These are phyloP conservation scores for Calephelis perditalis DNA, from an alignment of 2,888 invertebrate genomes.

Conservation along the genomic window DNA sequence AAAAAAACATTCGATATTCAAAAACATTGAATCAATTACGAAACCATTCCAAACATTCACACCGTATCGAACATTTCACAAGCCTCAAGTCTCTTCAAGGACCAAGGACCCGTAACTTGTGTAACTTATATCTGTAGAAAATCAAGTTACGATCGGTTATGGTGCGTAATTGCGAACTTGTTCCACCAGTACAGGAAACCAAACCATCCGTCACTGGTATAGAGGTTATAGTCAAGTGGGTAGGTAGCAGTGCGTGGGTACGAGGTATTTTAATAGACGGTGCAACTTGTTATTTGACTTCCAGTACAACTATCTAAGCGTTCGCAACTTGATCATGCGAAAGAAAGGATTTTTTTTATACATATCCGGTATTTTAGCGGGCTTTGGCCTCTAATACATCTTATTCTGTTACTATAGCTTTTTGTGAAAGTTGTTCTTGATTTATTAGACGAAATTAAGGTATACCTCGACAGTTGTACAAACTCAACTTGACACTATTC, in stretches of 20 bases:
- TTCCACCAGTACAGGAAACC: conserved; percentile 21
- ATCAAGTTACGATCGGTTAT: conserved; percentile 27
- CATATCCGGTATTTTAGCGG: conserved; percentile 9
- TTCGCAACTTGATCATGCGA: conserved; percentile 9
- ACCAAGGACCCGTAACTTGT: conserved; percentile 10
- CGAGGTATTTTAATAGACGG: conserved; percentile 35
- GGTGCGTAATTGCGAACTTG: conserved; percentile 26
- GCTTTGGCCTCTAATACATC: background rate
- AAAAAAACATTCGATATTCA: too few relatives aligned
- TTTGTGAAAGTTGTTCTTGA: too few relatives aligned
- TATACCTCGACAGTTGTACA: too few relatives aligned
- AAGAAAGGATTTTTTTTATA: conserved; percentile 2
- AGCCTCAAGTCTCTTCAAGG: conserved; percentile 26
- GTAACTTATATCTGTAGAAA: conserved; percentile 18
- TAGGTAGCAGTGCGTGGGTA: conserved; percentile 27
- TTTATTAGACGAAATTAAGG: too few relatives aligned
- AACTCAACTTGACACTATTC: too few relatives aligned
- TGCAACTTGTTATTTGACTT: conserved; percentile 31
- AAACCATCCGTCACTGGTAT: conserved; percentile 18
- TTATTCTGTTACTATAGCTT: too few relatives aligned
- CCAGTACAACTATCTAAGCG: conserved; percentile 18
- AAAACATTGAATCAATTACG: too few relatives aligned
- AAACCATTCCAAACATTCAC: background rate
- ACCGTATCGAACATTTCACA: conserved; percentile 7
- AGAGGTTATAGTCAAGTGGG: conserved; percentile 20